Base-by-base conservation (phyloP, 2,797 vertebrate species). In the Danio kyathit region DNA sequence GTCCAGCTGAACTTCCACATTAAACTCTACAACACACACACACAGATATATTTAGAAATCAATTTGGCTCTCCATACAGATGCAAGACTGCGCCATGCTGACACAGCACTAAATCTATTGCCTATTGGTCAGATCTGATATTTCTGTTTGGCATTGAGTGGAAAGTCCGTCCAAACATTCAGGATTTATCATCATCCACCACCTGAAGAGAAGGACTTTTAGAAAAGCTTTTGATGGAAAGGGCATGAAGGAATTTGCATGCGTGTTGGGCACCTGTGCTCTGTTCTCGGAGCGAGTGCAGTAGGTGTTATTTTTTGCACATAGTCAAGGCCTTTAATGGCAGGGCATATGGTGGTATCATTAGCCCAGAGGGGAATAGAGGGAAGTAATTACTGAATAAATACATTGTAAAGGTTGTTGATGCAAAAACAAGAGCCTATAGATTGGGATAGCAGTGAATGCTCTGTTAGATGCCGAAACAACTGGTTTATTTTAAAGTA, bases 1-100 rank as follows among this genome's bases (percentile, higher is more conserved):
- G 79, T 98, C 97, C 8, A 98, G 89, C 90, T 95, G 95, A 76
- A 98, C 90, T 86, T 98, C 96, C 74, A 96, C 95, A 0, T 94
- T 91, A 86, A 97, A 97, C 79, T 93, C 97, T 97, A 90, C 13
- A 87, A 54, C 12, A 43, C 46, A 86, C 73, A 77, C 13, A 17
- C 41, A 85, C 54, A 82, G 38, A 72, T 29, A 83, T 16, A 60
- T 59, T 79, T 79, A 40, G 29, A 51, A 75, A 40, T 79, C 6
- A n/a, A 6, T 0, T 52, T 43, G 29, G 38, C 46, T 43, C 14
- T 6, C 10, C n/a, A 61, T n/a, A 70, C 41, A 77, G 74, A 61
- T 76, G 61, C 46, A 61, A 14, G 44, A 44, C 5, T 4, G 17
- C 5, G 13, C 43, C 57, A 21, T 52, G 38, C 60, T 64, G 78